Evolutionary conservation across 1,140 invertebrate genomes (phyloP).

Genomic region (Drosophila pachea): DNA sequence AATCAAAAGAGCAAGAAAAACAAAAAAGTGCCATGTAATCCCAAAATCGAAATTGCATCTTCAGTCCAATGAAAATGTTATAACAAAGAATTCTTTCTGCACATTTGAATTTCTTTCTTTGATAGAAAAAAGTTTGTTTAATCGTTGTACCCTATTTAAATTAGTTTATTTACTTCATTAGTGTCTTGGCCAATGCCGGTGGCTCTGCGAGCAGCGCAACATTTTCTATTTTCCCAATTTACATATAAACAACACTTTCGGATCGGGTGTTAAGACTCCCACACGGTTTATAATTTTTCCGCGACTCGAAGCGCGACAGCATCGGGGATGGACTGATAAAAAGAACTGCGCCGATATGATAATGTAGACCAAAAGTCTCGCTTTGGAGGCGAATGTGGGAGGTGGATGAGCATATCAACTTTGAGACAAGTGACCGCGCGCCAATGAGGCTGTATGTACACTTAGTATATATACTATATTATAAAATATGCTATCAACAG

Average conservation of each 20-base stretch:
- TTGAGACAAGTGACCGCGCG: conserved; percentile 46
- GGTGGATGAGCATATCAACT: conserved; percentile 44
- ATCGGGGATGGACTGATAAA: conserved; percentile 69
- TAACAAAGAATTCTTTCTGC: too few relatives aligned
- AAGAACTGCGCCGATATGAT: conserved; percentile 72
- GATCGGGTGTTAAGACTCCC: background rate
- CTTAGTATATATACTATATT: conserved; percentile 66
- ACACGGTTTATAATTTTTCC: conserved; percentile 46
- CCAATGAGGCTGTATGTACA: conserved; percentile 59
- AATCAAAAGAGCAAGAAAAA: too few relatives aligned
- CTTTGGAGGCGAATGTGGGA: conserved; percentile 22
- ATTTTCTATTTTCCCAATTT: conserved; percentile 26
- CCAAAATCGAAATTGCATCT: too few relatives aligned
- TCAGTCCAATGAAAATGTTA: too few relatives aligned
- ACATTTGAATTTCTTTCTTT: background rate
- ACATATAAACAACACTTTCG: background rate
- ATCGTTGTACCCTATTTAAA: background rate
- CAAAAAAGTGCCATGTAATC: too few relatives aligned
- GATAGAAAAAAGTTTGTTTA: background rate
- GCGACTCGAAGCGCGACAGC: conserved; percentile 62
- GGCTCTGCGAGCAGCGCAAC: conserved; percentile 7
- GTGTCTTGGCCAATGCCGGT: conserved; percentile 9
- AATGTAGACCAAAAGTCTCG: conserved; percentile 31
- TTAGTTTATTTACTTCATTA: conserved; percentile 20
- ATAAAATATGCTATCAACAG: conserved; percentile 11